Evolutionary conservation across 2,113 vertebrate genomes (phyloP).

Genomic region (Gymnarchus niloticus): DNA sequence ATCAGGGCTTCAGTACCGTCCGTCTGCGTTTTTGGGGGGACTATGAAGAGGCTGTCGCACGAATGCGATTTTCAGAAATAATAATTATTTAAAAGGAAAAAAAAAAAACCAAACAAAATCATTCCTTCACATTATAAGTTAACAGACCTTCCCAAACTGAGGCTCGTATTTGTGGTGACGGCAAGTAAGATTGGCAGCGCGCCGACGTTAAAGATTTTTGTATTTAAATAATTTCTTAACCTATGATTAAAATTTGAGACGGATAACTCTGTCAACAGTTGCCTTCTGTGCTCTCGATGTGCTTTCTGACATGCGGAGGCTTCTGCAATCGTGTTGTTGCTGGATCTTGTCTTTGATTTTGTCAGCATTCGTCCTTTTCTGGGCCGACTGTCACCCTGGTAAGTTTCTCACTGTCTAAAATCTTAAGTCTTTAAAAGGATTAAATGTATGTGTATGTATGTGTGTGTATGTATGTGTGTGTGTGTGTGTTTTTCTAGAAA

Average conservation of each 20-base stretch:
- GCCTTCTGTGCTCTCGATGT: conserved; percentile 72
- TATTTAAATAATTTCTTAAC: conserved; percentile 32
- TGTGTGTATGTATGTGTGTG: not conserved
- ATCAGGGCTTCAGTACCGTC: conserved; percentile 22
- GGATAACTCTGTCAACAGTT: conserved; percentile 68
- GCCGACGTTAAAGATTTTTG: conserved; percentile 32
- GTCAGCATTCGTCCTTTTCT: conserved; percentile 71
- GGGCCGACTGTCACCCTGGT: conserved; percentile 86
- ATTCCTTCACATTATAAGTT: conserved; percentile 43
- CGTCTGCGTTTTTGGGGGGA: conserved; percentile 42
- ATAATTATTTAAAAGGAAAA: no score
- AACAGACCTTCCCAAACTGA: conserved; percentile 24
- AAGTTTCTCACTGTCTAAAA: conserved; percentile 55
- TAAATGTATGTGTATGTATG: not conserved
- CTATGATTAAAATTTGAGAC: conserved; percentile 37
- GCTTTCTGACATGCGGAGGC: conserved; percentile 87
- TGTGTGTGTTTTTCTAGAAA: not conserved
- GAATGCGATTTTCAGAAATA: conserved; percentile 32
- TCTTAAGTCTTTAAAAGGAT: conserved; percentile 23
- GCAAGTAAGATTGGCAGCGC: conserved; percentile 31
- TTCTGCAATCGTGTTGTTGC: conserved; percentile 82
- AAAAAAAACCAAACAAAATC: no score
- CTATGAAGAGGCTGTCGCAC: conserved; percentile 38
- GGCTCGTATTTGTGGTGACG: conserved; percentile 32
- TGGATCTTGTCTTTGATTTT: conserved; percentile 83